Conservation (phyloP, 2,113 vertebrate species). For the Gasterosteus nipponicus region DNA sequence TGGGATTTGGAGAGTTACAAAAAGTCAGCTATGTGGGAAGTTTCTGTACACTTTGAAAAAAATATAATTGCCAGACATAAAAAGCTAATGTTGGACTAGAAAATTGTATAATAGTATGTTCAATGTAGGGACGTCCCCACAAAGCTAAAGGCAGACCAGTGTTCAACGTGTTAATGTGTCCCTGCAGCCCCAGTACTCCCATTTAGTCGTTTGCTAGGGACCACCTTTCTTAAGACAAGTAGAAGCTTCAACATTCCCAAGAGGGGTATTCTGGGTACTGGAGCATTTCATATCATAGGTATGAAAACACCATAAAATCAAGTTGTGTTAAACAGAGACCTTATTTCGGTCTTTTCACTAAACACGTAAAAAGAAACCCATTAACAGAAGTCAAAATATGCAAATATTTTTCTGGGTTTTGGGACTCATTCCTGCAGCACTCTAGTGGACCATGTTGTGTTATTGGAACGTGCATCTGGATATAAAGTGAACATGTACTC, state of each 20-base stretch:
- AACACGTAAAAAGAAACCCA: not conserved
- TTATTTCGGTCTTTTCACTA: not conserved
- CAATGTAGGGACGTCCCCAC: not conserved
- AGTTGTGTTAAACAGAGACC: not conserved
- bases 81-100: not conserved
- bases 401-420: not conserved
- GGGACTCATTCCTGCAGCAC: not conserved
- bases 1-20: not conserved
- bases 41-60: not conserved
- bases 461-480: not conserved
- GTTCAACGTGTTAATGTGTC: not conserved
- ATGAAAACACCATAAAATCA: not conserved
- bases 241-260: not conserved
- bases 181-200: not conserved
- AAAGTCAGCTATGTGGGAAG: not conserved
- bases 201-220: not conserved
- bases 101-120: not conserved
- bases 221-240: not conserved
- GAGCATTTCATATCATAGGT: not conserved
- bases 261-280: not conserved
- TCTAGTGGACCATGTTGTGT: not conserved
- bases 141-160: not conserved
- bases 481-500: not conserved
- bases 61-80: not conserved
- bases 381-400: not conserved